Conservation (phyloP, 2,888 invertebrate genomes). For the Diaperis boleti region DNA sequence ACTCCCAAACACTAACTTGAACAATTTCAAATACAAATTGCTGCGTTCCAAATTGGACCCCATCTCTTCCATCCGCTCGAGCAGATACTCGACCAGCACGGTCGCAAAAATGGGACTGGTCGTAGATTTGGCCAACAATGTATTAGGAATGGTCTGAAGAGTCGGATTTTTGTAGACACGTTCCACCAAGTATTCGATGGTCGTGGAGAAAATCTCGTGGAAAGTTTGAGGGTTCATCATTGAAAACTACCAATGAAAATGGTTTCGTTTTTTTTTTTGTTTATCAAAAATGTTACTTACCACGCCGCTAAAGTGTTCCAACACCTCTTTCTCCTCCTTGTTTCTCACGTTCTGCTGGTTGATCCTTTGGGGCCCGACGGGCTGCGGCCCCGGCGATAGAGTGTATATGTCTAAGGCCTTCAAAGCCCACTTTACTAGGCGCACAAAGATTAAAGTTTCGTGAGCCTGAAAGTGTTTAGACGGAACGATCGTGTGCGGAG, state of each 20-base stretch:
- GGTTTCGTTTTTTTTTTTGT: too few relatives aligned
- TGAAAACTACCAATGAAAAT: conserved; percentile 76
- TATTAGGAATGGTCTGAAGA: conserved; percentile 94
- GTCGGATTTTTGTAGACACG: conserved; percentile 94
- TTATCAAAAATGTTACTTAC: conserved; percentile 76
- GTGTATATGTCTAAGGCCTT: conserved; percentile 95
- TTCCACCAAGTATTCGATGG: conserved; percentile 96
- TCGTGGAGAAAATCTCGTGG: conserved; percentile 95
- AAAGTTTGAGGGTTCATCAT: conserved; percentile 97
- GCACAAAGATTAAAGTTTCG: conserved; percentile 91
- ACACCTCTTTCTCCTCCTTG: conserved; percentile 97
- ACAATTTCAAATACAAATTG: conserved; percentile 92
- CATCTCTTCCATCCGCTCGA: conserved; percentile 97
- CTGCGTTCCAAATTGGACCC: conserved; percentile 93
- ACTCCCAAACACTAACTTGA: conserved; percentile 97
- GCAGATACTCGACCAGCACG: conserved; percentile 92
- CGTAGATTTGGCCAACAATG: conserved; percentile 91
- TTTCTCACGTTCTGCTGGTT: conserved; percentile 78
- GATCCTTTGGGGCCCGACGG: conserved; percentile 54
- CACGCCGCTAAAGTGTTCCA: conserved; percentile 97
- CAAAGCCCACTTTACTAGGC: conserved; percentile 94
- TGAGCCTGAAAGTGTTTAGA: conserved; percentile 87
- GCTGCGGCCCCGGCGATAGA: conserved; percentile 67
- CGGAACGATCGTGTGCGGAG: conserved; percentile 57
- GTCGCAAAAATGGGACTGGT: conserved; percentile 97